phyloP scores from a whole-genome alignment of 2,113 vertebrate species.

The Anser cygnoides region DNA sequence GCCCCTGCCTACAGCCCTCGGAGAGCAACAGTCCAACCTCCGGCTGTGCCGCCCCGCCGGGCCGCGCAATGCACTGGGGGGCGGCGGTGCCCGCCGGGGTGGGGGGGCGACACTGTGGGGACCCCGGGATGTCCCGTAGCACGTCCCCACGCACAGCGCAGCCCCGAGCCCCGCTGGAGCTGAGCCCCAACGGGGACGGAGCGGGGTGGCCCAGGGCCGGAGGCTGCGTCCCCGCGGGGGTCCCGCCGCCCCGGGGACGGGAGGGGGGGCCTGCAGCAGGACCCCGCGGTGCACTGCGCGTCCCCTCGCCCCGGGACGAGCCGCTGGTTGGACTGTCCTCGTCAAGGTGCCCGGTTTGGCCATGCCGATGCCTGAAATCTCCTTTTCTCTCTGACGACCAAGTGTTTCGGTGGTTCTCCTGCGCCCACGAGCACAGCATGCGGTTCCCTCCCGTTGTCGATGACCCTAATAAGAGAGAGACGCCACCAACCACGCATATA shows the following conservation, averaged over 20 bases:
- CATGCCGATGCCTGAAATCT: constrained; percentile 93
- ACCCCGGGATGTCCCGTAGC: not conserved
- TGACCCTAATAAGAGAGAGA: constrained; percentile 68
- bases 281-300: constrained; percentile 84
- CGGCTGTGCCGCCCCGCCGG: constrained; percentile 76
- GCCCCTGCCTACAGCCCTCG: constrained; percentile 78
- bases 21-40: constrained; percentile 89
- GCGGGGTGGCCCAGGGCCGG: not conserved
- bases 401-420: constrained; percentile 74
- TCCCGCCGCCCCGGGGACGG: not conserved
- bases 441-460: constrained; percentile 65
- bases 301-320: constrained; percentile 70
- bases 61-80: constrained; percentile 84
- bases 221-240: not conserved
- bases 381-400: constrained; percentile 57
- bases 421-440: constrained; percentile 77
- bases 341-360: constrained; percentile 90
- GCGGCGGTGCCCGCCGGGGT: not conserved
- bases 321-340: constrained; percentile 95
- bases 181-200: not conserved
- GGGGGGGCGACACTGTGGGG: not conserved
- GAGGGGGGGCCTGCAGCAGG: not conserved
- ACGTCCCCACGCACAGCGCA: not conserved
- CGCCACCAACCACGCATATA: constrained; percentile 76
- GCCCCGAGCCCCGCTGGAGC: not conserved